These are phyloP conservation scores for Augochlorella aurata DNA, from an alignment of 2,888 invertebrate species.

Conservation along the genomic window DNA sequence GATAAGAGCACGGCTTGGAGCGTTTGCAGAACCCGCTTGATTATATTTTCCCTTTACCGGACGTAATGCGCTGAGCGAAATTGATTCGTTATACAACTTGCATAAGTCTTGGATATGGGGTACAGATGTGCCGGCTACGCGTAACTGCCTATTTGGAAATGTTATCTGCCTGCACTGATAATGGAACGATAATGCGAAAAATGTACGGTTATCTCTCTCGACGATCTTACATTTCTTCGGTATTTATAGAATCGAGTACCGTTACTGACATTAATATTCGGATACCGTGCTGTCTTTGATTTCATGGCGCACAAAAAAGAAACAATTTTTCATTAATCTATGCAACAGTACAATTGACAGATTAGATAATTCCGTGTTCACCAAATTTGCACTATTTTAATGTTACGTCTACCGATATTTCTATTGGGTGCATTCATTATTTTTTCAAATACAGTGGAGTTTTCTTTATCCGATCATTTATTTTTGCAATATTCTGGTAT, in stretches of 20 bases:
- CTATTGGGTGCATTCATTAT: too few relatives aligned
- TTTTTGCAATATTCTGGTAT: too few relatives aligned
- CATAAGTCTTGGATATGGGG: constrained; percentile 36
- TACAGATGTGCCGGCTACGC: constrained; percentile 29
- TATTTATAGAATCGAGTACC: background rate
- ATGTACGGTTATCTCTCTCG: background rate
- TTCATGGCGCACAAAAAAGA: background rate
- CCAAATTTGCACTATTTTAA: too few relatives aligned
- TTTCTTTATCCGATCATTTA: too few relatives aligned
- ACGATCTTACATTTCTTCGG: background rate
- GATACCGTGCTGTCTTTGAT: background rate
- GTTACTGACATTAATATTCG: background rate
- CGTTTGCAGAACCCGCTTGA: constrained; percentile 22
- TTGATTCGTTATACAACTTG: constrained; percentile 35
- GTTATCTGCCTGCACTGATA: constrained; percentile 55
- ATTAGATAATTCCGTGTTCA: too few relatives aligned
- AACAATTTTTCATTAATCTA: background rate
- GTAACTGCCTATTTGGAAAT: constrained; percentile 41
- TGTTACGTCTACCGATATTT: too few relatives aligned
- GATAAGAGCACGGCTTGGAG: constrained; percentile 19
- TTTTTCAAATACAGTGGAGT: too few relatives aligned
- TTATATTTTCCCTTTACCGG: constrained; percentile 25
- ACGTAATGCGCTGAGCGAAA: constrained; percentile 11
- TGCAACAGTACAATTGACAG: too few relatives aligned
- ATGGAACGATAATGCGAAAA: constrained; percentile 44